Evolutionary conservation across 1,140 invertebrate species (phyloP).

Genomic region (Sesamia nonagrioides): DNA sequence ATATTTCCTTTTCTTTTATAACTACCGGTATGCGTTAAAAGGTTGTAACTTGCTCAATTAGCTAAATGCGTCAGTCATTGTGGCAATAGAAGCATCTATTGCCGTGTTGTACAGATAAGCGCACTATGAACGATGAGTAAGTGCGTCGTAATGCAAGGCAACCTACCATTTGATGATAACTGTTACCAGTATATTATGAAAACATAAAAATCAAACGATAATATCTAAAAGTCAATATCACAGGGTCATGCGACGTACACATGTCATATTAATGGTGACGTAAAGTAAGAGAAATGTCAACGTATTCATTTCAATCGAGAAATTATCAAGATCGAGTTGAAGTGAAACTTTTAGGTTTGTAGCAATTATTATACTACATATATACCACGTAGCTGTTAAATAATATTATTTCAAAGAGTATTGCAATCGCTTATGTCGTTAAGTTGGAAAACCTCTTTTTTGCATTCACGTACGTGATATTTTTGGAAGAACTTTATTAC

Average conservation of each 20-base stretch:
- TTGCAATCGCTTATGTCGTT: too few relatives aligned
- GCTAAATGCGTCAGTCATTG: slow-evolving; percentile 11
- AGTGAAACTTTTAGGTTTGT: neutral
- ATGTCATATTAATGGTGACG: neutral
- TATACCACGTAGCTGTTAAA: too few relatives aligned
- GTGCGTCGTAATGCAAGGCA: neutral
- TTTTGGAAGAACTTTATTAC: neutral
- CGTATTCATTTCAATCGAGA: neutral
- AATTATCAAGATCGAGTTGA: neutral
- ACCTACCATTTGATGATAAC: neutral
- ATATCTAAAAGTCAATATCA: neutral
- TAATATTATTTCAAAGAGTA: neutral
- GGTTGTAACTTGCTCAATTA: neutral
- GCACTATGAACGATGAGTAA: slow-evolving; percentile 35
- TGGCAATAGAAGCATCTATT: neutral
- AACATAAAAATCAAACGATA: neutral
- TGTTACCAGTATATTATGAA: slow-evolving; percentile 10
- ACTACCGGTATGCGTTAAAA: neutral
- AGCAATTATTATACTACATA: neutral
- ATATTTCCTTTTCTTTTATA: neutral
- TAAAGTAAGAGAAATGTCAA: neutral
- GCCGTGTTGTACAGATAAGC: slow-evolving; percentile 16
- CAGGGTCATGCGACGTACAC: too few relatives aligned
- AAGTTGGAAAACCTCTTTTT: neutral
- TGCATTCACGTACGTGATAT: neutral